Conservation (phyloP, 2,113 vertebrate genomes). For the Albula glossodonta region DNA sequence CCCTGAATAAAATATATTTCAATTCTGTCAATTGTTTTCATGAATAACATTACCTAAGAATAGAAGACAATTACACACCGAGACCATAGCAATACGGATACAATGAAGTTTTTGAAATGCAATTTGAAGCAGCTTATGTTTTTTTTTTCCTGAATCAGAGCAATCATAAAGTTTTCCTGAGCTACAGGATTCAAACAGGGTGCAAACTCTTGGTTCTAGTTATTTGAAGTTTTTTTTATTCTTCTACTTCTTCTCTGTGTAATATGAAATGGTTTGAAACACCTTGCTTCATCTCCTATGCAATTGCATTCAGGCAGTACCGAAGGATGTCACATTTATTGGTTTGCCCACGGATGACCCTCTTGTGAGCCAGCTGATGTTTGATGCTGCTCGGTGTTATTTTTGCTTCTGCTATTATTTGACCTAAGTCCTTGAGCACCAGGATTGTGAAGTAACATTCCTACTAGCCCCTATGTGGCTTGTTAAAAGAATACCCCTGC, state of each 20-base stretch:
- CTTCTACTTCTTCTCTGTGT: not conserved
- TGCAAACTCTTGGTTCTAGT: slow-evolving; percentile 6
- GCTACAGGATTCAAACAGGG: slow-evolving; percentile 1
- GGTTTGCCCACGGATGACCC: not conserved
- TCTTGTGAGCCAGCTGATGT: not conserved
- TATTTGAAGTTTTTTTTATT: not conserved
- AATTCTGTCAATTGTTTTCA: slow-evolving; percentile 50
- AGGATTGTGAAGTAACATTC: no score
- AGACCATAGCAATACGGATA: slow-evolving; percentile 35
- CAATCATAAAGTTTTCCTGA: not conserved
- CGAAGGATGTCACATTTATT: not conserved
- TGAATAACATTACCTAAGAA: slow-evolving; percentile 58
- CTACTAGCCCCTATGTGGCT: no score
- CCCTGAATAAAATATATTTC: slow-evolving; percentile 45
- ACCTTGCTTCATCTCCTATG: not conserved
- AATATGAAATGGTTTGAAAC: not conserved
- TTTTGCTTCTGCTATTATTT: not conserved
- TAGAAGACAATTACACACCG: slow-evolving; percentile 31
- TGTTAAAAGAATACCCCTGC: no score
- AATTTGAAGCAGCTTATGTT: slow-evolving; percentile 9
- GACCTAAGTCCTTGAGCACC: no score
- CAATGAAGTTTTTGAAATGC: slow-evolving; percentile 11
- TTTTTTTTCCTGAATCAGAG: not conserved
- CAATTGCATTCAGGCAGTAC: not conserved
- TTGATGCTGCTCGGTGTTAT: not conserved